Conservation (phyloP, 1,140 invertebrate genomes). For the Drosophila insularis region DNA sequence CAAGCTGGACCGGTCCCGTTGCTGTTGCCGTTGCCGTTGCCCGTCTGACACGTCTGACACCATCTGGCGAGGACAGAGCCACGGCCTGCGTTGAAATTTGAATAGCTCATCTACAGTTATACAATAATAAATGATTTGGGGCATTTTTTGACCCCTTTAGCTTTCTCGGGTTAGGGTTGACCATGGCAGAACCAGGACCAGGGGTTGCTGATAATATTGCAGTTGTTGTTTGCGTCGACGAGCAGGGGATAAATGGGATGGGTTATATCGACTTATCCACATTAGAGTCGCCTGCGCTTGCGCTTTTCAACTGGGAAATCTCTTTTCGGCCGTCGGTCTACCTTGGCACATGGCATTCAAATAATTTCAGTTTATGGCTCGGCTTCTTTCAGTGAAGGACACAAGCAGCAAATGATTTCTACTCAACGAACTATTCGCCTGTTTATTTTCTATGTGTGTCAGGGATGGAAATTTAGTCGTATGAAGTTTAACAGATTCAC, state of each 20-base stretch:
- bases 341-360: slow-evolving; percentile 28
- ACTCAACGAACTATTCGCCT: too few species aligned
- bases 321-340: not conserved
- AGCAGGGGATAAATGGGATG: not conserved
- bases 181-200: slow-evolving; percentile 23
- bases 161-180: slow-evolving; percentile 45
- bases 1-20: slow-evolving; percentile 26
- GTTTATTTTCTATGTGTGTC: too few species aligned
- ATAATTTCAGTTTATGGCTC: not conserved
- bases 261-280: not conserved
- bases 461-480: too few species aligned
- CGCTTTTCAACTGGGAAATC: slow-evolving; percentile 6
- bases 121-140: slow-evolving; percentile 18
- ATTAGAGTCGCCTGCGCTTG: slow-evolving; percentile 7
- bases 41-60: slow-evolving; percentile 28
- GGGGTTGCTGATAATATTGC: slow-evolving; percentile 33
- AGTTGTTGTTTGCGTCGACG: not conserved
- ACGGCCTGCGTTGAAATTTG: slow-evolving; percentile 12
- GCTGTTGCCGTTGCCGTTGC: slow-evolving; percentile 18
- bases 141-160: slow-evolving; percentile 28
- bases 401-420: too few species aligned
- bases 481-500: too few species aligned
- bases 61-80: slow-evolving; percentile 30
- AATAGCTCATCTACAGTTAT: slow-evolving; percentile 23
- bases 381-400: too few species aligned